Evolutionary conservation across 2,888 invertebrate genomes (phyloP), one percentile per base, ranked within the genome.

Genomic region (Aleiodes testaceus): DNA sequence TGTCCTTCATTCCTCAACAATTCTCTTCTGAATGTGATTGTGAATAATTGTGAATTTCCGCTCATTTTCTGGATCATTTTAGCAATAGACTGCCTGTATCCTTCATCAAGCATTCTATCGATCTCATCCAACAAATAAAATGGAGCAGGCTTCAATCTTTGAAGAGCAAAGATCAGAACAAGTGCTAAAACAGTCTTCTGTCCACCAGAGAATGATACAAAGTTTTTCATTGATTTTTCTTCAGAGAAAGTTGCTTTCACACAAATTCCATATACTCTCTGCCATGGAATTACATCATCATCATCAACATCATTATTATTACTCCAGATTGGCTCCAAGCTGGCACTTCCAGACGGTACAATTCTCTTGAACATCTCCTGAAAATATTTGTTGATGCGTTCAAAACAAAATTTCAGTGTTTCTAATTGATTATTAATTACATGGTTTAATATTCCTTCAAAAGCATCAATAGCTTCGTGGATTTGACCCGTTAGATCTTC

Each of bases 121-220:
- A 92, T 91, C 85, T 92, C 92, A 87, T 92, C 92, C 86, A 92
- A 92, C 44, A 92, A 87, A 81, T 92, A 92, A 84, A 92, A 92
- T 1, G 92, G 92, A 14, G 92, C 92, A 2, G 92, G 92, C 80
- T 92, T 92, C 86, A 91, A 92, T 80, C 91, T 91, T 84, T 92
- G 92, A 78, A 92, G 92, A 71, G 92, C 91, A 84, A 92, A 92
- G 75, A 92, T 92, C 16, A 92, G 85, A 0, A 91, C 91, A 59
- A 92, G 84, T n/a, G 92, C 92, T 7, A 92, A 92, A 20, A 92
- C 84, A 18, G 91, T 91, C 81, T 92, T 92, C 84, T 92, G 92
- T n/a, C 92, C 92, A 50, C 92, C 92, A 22, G 91, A 91, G 16
- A 92, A 84, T 83, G 92, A 92, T 78, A 91, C 90, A 91, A 92